A percentile compares a stretch with the other conserved stretches of the same genome.
Evolutionary conservation across 2,888 invertebrate species (phyloP).

Genomic region (Folsomia manolachei): DNA sequence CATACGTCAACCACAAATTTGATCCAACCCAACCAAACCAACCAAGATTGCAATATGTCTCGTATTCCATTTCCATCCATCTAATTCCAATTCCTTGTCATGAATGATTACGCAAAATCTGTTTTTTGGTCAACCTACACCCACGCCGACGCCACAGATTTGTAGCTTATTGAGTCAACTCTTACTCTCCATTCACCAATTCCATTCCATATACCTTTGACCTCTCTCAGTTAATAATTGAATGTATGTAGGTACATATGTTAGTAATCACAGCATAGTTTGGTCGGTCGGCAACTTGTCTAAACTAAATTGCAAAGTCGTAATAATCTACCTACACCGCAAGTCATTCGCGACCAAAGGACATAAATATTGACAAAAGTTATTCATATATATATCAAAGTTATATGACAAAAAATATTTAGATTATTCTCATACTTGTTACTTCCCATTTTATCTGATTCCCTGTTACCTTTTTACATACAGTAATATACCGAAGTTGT

Average conservation of each 20-base stretch:
- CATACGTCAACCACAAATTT: neutral
- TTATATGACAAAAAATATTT: no score
- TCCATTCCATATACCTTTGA: neutral
- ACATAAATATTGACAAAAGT: no score
- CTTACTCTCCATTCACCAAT: neutral
- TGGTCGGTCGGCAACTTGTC: no score
- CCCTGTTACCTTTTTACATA: no score
- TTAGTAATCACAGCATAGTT: neutral
- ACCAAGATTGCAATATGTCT: no score
- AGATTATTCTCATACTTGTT: no score
- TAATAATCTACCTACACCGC: no score
- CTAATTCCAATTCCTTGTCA: neutral
- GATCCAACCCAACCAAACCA: neutral
- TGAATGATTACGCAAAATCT: conserved; percentile 16
- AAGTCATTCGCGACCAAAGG: no score
- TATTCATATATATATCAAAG: no score
- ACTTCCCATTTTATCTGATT: neutral
- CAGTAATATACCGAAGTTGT: neutral
- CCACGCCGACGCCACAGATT: conserved; percentile 3
- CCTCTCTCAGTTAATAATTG: neutral
- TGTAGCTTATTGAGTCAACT: no score
- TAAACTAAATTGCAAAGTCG: no score
- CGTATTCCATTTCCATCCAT: no score
- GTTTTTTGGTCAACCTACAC: conserved; percentile 12
- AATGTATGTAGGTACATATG: neutral